Base-by-base conservation (phyloP, 2,888 invertebrate species). In the Pachydiplax longipennis region DNA sequence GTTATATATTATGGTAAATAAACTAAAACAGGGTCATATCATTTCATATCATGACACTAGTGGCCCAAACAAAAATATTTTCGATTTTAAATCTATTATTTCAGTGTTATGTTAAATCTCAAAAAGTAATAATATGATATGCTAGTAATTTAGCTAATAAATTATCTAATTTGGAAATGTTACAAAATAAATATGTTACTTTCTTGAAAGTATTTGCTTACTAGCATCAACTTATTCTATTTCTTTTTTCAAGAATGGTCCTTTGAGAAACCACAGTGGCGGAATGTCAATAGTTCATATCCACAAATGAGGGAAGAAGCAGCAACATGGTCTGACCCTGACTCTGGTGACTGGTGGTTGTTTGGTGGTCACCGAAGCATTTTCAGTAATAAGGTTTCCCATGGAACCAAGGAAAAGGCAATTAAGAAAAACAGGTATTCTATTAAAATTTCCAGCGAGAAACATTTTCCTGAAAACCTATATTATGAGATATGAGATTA, bases 301-400 rank as follows among this genome's bases (percentile, higher is more conserved):
- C 87, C 87, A n/a, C 87, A 87, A 65, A 87, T 87, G 87, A 25
- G 87, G 15, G 87, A 87, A 61, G 87, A 61, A 53, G 87, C 87
- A 35, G 87, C 87, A 58, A 87, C 87, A 12, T 87, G 87, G 87
- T 37, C 87, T 61, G 87, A 87, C 37, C 87, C 87, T 18, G 87
- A 87, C 65, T 87, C 87, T 12, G 87, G 87, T 4, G 87, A 61
- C 22, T 87, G 87, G 87, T 87, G 87, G 87, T 22, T 87, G 25
- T 87, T 87, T 87, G 87, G 87, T 2, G 87, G 87, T n/a, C 87
- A 87, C 37, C 65, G 87, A 61, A 87, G 37, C 48, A 37, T 61
- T n/a, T 61, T 65, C 10, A 87, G 37, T 35, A 87, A 61, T 37
- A 87, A 87, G 22, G 61, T 58, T 37, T 87, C 35, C 22, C 87